Percentiles rank a stretch among this genome's conserved stretches.
Conservation (phyloP, 2,797 vertebrate genomes). For the Clarias pachynema region DNA sequence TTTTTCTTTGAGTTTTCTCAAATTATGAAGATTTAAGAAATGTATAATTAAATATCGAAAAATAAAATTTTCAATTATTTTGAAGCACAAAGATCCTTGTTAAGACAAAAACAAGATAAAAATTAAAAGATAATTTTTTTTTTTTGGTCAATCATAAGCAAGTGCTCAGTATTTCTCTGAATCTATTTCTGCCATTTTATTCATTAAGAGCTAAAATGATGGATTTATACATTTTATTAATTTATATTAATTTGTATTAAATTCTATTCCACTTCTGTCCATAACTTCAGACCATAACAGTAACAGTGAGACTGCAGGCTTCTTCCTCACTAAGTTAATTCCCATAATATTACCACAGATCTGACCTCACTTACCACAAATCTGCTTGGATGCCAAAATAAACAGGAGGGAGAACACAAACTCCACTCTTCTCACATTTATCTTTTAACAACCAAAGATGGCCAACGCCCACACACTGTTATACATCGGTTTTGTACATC, state of each 20-base stretch:
- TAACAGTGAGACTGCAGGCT: neutral
- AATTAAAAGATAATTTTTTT: neutral
- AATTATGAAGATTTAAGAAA: too few relatives aligned
- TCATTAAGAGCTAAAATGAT: neutral
- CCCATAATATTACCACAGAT: neutral
- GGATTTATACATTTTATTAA: neutral
- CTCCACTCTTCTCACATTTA: constrained; percentile 26
- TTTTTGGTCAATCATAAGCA: neutral
- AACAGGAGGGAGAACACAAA: constrained; percentile 1
- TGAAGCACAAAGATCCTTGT: neutral
- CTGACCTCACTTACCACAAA: constrained; percentile 27
- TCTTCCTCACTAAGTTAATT: neutral
- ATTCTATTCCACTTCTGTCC: neutral
- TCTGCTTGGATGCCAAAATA: neutral
- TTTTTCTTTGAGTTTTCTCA: too few relatives aligned
- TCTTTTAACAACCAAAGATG: constrained; percentile 8
- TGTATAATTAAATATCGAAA: too few relatives aligned
- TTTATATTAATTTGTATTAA: neutral
- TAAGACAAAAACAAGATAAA: neutral
- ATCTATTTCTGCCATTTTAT: neutral
- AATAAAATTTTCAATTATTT: neutral
- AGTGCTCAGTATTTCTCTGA: neutral
- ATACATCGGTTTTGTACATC: neutral
- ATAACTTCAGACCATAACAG: neutral
- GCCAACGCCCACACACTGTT: neutral